Evolutionary conservation across 2,113 vertebrate genomes (phyloP), one percentile per base, ranked within the genome.

Genomic region (Semnornis frantzii): DNA sequence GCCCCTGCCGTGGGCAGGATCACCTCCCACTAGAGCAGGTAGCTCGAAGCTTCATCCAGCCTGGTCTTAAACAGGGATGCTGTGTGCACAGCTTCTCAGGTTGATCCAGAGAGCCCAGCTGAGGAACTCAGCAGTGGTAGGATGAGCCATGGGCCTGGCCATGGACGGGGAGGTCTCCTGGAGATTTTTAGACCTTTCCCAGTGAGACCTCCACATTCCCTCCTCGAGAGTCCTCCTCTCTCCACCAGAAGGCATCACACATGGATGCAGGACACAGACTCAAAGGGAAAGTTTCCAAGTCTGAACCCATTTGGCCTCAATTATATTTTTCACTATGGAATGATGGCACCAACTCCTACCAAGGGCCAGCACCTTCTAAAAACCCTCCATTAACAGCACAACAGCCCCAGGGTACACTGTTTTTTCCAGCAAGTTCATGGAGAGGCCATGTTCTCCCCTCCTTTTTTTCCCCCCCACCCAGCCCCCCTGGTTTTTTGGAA

Each of bases 191-290:
- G 21, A 52, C 50, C 50, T 52, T 52, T 24, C 23, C 54, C 54
- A 55, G 12, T 25, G 21, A 24, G 24, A 55, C 12, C 57, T 19
- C n/a, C n/a, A 9, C 2, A 2, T 4, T 39, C 30, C n/a, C 37
- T 14, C 55, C 15, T 0, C 1, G 10, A 54, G 20, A 48, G 59
- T 19, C 28, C 54, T 27, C 54, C 72, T 64, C 30, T 70, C 37
- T 8, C 33, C 73, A 4, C 30, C 2, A 11, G 10, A 64, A 33
- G 8, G 31, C 15, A 8, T 5, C 1, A 2, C 86, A 39, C 23
- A 5, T 1, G 8, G 34, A 16, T 28, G 50, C 33, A 1, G 42
- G 55, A 39, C 44, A 15, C 0, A 11, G 0, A 1, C 31, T 48
- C 0, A 2, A 59, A 18, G 37, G 31, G 44, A 12, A n/a, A 15